phyloP scores from a whole-genome alignment of 2,888 invertebrate genomes.

The Proisotoma minuta region DNA sequence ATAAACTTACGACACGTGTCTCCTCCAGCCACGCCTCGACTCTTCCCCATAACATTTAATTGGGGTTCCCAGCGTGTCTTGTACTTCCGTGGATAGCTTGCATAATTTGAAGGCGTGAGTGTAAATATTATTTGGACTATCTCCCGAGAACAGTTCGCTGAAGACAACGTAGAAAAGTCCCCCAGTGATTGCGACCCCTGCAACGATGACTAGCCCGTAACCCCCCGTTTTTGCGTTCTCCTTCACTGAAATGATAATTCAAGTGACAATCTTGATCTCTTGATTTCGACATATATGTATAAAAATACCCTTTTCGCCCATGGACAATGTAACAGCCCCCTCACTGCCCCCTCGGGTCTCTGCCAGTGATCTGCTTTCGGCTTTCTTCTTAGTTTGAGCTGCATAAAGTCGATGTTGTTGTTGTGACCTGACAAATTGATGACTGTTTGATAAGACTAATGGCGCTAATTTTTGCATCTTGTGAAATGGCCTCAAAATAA shows the following conservation, averaged over 20 bases:
- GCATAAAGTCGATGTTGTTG: conserved; percentile 7
- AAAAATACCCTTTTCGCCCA: conserved; percentile 37
- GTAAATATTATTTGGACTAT: conserved; percentile 79
- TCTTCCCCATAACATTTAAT: conserved; percentile 87
- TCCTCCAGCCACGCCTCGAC: conserved; percentile 71
- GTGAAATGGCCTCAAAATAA: too few species aligned
- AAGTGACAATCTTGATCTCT: neutral
- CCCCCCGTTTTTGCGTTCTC: conserved; percentile 85
- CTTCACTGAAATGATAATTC: conserved; percentile 60
- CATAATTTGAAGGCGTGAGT: conserved; percentile 70
- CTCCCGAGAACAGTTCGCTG: conserved; percentile 78
- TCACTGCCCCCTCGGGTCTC: conserved; percentile 20
- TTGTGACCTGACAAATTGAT: neutral
- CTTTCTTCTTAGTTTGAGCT: conserved; percentile 10
- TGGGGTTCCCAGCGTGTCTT: conserved; percentile 80
- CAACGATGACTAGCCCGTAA: conserved; percentile 74
- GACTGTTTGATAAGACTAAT: too few species aligned
- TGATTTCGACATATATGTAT: neutral
- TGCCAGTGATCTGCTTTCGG: conserved; percentile 17
- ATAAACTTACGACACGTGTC: conserved; percentile 64
- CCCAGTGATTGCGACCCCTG: conserved; percentile 75
- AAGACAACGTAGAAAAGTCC: conserved; percentile 78
- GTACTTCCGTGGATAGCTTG: conserved; percentile 67
- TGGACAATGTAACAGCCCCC: conserved; percentile 31
- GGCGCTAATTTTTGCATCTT: too few species aligned